Evolutionary conservation across 2,888 invertebrate species (phyloP).

Genomic region (Tolmerus cingulatus): DNA sequence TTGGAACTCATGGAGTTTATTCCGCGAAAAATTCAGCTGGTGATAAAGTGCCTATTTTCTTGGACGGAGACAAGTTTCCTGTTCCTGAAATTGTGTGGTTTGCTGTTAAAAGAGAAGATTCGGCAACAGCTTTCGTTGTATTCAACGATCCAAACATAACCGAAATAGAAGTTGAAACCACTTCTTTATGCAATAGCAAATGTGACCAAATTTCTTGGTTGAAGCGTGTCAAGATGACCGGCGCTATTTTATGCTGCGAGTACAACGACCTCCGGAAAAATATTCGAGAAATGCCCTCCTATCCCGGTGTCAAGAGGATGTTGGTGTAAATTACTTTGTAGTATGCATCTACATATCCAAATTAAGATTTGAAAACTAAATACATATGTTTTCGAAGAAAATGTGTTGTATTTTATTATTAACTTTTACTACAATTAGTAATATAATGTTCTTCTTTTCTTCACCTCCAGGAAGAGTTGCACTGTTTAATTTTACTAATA

Average conservation of each 20-base stretch:
- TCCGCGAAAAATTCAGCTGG: conserved; percentile 49
- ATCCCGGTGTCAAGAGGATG: not conserved
- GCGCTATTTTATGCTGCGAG: conserved; percentile 21
- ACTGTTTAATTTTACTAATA: too few relatives aligned
- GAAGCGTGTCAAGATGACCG: not conserved
- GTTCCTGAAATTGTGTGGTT: conserved; percentile 55
- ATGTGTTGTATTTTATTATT: too few relatives aligned
- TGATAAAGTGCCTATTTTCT: conserved; percentile 52
- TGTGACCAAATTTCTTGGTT: conserved; percentile 54
- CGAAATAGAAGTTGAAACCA: conserved; percentile 46
- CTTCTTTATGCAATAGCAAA: conserved; percentile 52
- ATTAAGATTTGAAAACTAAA: not conserved
- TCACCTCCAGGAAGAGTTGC: too few relatives aligned
- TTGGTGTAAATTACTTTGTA: not conserved
- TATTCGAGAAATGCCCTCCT: conserved; percentile 11
- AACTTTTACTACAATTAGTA: too few relatives aligned
- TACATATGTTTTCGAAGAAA: not conserved
- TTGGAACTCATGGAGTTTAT: conserved; percentile 54
- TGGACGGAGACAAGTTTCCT: conserved; percentile 52
- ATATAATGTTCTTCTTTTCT: too few relatives aligned
- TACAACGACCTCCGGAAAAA: not conserved
- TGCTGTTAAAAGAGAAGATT: conserved; percentile 51
- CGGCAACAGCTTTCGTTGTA: conserved; percentile 52
- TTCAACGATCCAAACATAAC: conserved; percentile 51
- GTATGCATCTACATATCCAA: not conserved